Percentiles rank a stretch among this genome's conserved stretches.
Conservation (phyloP, 2,888 invertebrate genomes). For the Scaptomyza flava region DNA sequence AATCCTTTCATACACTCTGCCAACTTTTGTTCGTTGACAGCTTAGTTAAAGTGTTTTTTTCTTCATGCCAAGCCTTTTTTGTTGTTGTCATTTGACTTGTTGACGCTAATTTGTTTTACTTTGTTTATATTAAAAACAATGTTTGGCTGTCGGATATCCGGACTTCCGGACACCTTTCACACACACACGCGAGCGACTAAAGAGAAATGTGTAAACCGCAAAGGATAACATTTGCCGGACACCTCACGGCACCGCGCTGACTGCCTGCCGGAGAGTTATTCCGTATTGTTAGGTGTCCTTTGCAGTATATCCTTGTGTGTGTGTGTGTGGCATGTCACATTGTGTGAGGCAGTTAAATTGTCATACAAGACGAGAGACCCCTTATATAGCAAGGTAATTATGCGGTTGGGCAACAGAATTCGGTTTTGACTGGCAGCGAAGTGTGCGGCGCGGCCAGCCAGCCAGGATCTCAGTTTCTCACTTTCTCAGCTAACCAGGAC, state of each 20-base stretch:
- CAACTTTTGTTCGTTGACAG: slow-evolving; percentile 35
- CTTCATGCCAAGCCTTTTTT: slow-evolving; percentile 6
- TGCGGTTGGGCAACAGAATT: slow-evolving; percentile 53
- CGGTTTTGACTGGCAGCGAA: slow-evolving; percentile 39
- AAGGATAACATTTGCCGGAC: slow-evolving; percentile 69
- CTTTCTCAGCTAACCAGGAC: neutral
- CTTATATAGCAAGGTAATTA: slow-evolving; percentile 63
- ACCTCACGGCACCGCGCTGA: slow-evolving; percentile 37
- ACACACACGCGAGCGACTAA: slow-evolving; percentile 32
- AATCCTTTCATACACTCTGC: slow-evolving; percentile 64
- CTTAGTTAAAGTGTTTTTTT: slow-evolving; percentile 20
- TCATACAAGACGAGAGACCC: slow-evolving; percentile 56
- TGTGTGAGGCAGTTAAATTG: slow-evolving; percentile 75
- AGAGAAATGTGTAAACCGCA: slow-evolving; percentile 73
- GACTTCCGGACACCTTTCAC: slow-evolving; percentile 42
- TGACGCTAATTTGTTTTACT: slow-evolving; percentile 76
- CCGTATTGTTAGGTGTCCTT: slow-evolving; percentile 1
- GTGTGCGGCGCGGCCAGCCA: slow-evolving; percentile 27
- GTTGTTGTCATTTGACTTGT: slow-evolving; percentile 36
- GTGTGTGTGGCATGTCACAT: slow-evolving; percentile 51
- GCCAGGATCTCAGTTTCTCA: slow-evolving; percentile 5
- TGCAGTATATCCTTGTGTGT: neutral
- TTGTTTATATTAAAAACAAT: slow-evolving; percentile 79
- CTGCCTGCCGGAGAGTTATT: slow-evolving; percentile 26
- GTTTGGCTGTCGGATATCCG: slow-evolving; percentile 57